Evolutionary conservation across 2,113 vertebrate genomes (phyloP).

Genomic region (Kryptolebias marmoratus): DNA sequence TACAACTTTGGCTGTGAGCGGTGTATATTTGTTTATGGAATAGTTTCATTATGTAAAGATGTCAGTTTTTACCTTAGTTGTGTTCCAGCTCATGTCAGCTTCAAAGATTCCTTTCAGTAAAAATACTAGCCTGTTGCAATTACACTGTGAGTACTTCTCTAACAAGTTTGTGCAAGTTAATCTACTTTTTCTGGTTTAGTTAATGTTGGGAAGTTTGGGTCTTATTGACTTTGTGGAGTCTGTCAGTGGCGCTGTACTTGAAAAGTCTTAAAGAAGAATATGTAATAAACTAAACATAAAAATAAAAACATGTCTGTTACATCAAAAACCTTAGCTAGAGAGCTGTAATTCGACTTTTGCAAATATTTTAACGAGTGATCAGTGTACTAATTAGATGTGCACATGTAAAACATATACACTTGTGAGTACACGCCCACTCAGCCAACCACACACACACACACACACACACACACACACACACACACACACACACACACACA

Average conservation of each 20-base stretch:
- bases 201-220: neutral
- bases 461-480: neutral
- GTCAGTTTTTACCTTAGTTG: no score
- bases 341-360: neutral
- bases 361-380: neutral
- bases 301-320: neutral
- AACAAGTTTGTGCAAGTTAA: no score
- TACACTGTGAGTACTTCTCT: no score
- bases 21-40: no score
- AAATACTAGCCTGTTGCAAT: no score
- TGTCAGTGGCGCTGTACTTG: neutral
- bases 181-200: neutral
- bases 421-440: constrained; percentile 42
- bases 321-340: neutral
- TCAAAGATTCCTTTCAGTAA: no score
- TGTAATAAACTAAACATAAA: constrained; percentile 9
- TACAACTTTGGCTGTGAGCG: no score
- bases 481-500: neutral
- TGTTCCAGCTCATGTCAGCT: no score
- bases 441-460: neutral
- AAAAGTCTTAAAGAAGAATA: neutral
- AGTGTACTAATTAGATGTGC: neutral
- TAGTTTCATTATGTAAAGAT: no score
- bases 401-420: constrained; percentile 17
- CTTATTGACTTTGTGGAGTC: neutral